Conservation (phyloP, 2,797 vertebrate species). For the Rhyacichthys aspro region DNA sequence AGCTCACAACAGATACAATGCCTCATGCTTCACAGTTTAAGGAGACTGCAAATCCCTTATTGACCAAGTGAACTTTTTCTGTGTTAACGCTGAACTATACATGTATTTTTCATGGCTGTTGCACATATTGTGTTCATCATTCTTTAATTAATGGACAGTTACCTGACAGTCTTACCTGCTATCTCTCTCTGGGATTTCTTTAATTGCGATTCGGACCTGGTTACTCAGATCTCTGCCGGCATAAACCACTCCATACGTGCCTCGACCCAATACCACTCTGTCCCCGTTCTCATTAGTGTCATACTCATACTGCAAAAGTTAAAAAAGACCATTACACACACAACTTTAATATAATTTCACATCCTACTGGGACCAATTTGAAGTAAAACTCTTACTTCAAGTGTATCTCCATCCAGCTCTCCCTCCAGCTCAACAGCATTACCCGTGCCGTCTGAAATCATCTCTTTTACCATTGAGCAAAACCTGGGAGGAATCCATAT, state of each 20-base stretch:
- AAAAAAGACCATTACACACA: background rate
- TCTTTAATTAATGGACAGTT: too few relatives aligned
- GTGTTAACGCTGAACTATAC: too few relatives aligned
- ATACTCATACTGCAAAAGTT: constrained; percentile 84
- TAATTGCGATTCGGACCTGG: constrained; percentile 92
- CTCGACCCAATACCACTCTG: constrained; percentile 88
- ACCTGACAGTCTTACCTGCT: constrained; percentile 79
- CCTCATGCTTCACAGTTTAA: too few relatives aligned
- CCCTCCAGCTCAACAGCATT: constrained; percentile 88
- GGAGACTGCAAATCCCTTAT: too few relatives aligned
- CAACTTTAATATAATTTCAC: background rate
- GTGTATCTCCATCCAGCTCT: constrained; percentile 87
- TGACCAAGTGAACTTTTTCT: too few relatives aligned
- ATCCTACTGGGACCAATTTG: background rate
- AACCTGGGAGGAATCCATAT: constrained; percentile 78
- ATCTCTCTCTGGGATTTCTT: constrained; percentile 92
- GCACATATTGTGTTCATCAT: too few relatives aligned
- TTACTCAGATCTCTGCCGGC: constrained; percentile 89
- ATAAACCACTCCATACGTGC: constrained; percentile 91
- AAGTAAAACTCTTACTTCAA: constrained; percentile 84
- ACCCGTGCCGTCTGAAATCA: constrained; percentile 87
- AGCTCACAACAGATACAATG: too few relatives aligned
- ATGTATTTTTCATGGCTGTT: too few relatives aligned
- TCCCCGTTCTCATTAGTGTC: constrained; percentile 86
- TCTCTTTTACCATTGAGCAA: constrained; percentile 92